Conservation (phyloP, 92 coral and sea anemone species). For the Siderastrea siderea region DNA sequence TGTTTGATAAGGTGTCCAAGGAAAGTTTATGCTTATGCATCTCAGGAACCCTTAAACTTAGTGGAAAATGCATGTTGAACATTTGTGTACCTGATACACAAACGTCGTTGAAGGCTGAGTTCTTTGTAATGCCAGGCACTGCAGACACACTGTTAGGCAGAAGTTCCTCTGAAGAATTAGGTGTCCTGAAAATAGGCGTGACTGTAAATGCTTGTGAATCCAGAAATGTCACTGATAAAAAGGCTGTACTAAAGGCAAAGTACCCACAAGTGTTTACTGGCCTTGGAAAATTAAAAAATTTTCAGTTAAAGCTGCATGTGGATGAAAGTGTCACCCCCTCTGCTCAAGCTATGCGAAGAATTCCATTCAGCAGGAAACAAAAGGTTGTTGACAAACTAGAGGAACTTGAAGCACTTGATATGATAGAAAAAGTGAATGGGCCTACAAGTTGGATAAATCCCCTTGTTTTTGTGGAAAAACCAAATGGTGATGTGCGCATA, state of each 20-base stretch:
- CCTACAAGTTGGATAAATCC: constrained; percentile 71
- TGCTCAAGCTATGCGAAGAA: constrained; percentile 50
- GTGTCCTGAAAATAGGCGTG: constrained; percentile 46
- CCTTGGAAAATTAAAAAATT: constrained; percentile 43
- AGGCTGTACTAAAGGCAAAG: constrained; percentile 56
- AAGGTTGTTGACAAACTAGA: constrained; percentile 64
- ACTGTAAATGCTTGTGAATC: constrained; percentile 2
- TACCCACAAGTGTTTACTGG: constrained; percentile 59
- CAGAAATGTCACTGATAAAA: constrained; percentile 12
- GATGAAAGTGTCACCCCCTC: constrained; percentile 49
- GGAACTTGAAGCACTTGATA: constrained; percentile 60
- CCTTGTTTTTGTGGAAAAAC: constrained; percentile 67
- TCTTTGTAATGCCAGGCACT: constrained; percentile 35
- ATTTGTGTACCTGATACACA: constrained; percentile 27
- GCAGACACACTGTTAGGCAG: constrained; percentile 48
- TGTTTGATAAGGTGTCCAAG: constrained; percentile 32
- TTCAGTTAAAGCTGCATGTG: constrained; percentile 37
- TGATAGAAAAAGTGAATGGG: constrained; percentile 57
- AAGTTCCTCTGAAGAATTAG: constrained; percentile 28
- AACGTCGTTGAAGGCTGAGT: constrained; percentile 20
- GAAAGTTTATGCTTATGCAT: constrained; percentile 51
- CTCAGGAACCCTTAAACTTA: constrained; percentile 20
- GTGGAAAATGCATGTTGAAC: constrained; percentile 39
- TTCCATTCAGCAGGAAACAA: constrained; percentile 52
- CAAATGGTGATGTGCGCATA: constrained; percentile 66